phyloP scores from a whole-genome alignment of 2,888 invertebrate genomes.

The Acleris holmiana region DNA sequence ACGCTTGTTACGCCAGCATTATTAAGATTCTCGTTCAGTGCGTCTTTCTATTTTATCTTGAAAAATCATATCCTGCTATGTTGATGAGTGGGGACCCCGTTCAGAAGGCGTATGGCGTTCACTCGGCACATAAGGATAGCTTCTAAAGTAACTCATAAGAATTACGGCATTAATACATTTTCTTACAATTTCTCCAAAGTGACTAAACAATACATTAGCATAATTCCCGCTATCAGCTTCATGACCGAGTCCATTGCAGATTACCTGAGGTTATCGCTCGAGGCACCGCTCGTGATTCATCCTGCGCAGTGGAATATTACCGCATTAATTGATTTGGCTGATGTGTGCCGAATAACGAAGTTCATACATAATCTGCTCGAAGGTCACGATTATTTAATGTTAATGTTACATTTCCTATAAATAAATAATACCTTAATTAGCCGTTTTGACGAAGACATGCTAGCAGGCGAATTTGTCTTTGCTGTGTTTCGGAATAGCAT shows the following conservation, averaged over 20 bases:
- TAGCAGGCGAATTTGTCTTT: too few relatives aligned
- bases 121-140: too few relatives aligned
- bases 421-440: too few relatives aligned
- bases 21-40: too few relatives aligned
- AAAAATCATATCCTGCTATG: too few relatives aligned
- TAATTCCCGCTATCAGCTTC: constrained; percentile 6
- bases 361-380: not conserved
- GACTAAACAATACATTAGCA: constrained; percentile 1
- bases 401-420: too few relatives aligned
- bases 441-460: too few relatives aligned
- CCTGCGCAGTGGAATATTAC: constrained; percentile 29
- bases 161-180: not conserved
- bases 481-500: too few relatives aligned
- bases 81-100: too few relatives aligned
- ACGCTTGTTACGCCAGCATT: too few relatives aligned
- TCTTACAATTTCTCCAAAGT: not conserved
- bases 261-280: constrained; percentile 27
- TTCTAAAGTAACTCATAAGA: not conserved
- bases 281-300: constrained; percentile 19
- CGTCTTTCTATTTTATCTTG: too few relatives aligned
- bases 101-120: too few relatives aligned
- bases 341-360: not conserved
- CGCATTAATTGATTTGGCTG: constrained; percentile 15
- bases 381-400: not conserved
- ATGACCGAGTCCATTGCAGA: constrained; percentile 11